A percentile compares a stretch with the other conserved stretches of the same genome.
phyloP scores from a whole-genome alignment of 2,888 invertebrate genomes.

The Amphipoea oculea region DNA sequence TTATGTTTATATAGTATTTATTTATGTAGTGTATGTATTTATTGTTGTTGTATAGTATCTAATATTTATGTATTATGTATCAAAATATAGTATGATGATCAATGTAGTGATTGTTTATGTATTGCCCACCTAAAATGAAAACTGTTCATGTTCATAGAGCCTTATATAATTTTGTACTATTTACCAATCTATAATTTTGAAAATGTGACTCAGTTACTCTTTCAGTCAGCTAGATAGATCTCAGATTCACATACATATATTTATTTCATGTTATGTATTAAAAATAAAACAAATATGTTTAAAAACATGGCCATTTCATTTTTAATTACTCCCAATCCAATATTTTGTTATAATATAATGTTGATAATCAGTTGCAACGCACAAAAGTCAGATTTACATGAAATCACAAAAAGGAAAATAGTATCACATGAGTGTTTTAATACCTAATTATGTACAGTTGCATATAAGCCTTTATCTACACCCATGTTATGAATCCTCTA shows the following conservation, averaged over 20 bases:
- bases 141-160: constrained; percentile 8
- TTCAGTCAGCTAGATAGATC: constrained; percentile 54
- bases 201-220: constrained; percentile 37
- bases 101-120: constrained; percentile 29
- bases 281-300: constrained; percentile 35
- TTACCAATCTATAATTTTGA: constrained; percentile 18
- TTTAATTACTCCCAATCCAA: not conserved
- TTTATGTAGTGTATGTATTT: constrained; percentile 45
- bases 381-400: too few species aligned
- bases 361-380: not conserved
- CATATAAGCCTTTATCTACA: too few species aligned
- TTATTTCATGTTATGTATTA: constrained; percentile 42
- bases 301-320: constrained; percentile 4
- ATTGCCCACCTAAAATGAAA: constrained; percentile 40
- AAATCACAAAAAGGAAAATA: not conserved
- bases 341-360: not conserved
- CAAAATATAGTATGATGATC: constrained; percentile 33
- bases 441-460: too few species aligned
- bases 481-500: too few species aligned
- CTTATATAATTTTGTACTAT: constrained; percentile 3
- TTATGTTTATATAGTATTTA: constrained; percentile 35
- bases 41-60: constrained; percentile 25
- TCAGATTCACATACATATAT: constrained; percentile 42
- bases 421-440: too few species aligned
- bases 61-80: constrained; percentile 30